phyloP scores from a whole-genome alignment of 2,797 vertebrate genomes.

The Eutrigla gurnardus region DNA sequence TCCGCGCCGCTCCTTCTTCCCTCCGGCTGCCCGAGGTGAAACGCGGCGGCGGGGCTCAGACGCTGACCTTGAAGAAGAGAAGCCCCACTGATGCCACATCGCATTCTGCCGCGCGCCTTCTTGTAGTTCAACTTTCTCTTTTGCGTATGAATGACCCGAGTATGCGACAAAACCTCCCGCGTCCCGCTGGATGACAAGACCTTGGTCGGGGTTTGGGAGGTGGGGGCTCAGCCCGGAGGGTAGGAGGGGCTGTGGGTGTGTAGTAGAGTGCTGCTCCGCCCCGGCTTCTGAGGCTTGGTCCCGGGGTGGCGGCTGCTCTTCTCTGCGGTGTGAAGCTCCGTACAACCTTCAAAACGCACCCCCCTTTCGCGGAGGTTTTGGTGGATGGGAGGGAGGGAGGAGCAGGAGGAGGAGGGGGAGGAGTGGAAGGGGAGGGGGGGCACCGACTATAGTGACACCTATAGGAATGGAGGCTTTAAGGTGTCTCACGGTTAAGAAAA shows the following conservation, averaged over 20 bases:
- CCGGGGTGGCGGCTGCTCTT: conserved; percentile 6
- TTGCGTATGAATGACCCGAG: conserved; percentile 8
- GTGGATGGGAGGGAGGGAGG: conserved; percentile 57
- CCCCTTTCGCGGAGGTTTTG: conserved; percentile 76
- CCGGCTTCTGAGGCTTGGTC: conserved; percentile 12
- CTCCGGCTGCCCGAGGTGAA: conserved; percentile 32
- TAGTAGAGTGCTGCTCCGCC: not conserved
- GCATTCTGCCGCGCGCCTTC: conserved; percentile 43
- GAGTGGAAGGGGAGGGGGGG: conserved; percentile 27
- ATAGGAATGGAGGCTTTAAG: conserved; percentile 77
- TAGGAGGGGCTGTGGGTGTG: not conserved
- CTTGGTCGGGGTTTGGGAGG: not conserved
- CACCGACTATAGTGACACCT: conserved; percentile 77
- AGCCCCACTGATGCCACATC: conserved; percentile 42
- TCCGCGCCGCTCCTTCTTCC: conserved; percentile 27
- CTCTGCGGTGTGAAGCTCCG: conserved; percentile 55
- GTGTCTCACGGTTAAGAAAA: not conserved
- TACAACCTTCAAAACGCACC: conserved; percentile 81
- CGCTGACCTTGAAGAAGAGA: conserved; percentile 77
- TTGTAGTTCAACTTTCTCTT: conserved; percentile 57
- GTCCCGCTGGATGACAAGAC: conserved; percentile 44
- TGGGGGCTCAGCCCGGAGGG: conserved; percentile 14
- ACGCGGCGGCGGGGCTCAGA: conserved; percentile 51
- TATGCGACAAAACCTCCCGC: conserved; percentile 38
- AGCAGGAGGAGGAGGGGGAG: conserved; percentile 2